These are phyloP conservation scores for Trichopria drosophilae DNA, from an alignment of 2,888 invertebrate species.

Conservation along the genomic window DNA sequence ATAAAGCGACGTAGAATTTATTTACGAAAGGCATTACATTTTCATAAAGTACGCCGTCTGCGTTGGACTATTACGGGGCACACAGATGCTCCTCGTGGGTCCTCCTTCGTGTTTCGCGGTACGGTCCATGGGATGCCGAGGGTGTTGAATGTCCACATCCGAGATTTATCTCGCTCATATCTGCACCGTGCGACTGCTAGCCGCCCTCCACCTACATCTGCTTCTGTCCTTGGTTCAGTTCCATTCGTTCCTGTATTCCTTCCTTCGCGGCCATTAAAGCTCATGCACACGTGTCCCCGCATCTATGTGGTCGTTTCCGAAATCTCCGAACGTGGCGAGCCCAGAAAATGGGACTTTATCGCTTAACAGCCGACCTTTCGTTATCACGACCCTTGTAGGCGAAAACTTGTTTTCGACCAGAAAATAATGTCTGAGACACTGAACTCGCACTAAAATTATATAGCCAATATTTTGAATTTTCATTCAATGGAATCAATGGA, in stretches of 20 bases:
- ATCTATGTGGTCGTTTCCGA: too few relatives aligned
- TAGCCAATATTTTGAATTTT: too few relatives aligned
- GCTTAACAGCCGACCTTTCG: too few relatives aligned
- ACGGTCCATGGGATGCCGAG: constrained; percentile 38
- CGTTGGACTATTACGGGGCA: constrained; percentile 39
- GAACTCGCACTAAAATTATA: too few relatives aligned
- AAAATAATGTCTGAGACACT: too few relatives aligned
- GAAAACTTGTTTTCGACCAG: too few relatives aligned
- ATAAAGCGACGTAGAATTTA: constrained; percentile 26
- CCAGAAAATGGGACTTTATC: too few relatives aligned
- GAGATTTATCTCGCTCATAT: constrained; percentile 55
- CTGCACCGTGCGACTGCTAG: constrained; percentile 36
- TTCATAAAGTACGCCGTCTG: constrained; percentile 30
- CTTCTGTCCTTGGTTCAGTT: constrained; percentile 41
- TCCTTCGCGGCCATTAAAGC: constrained; percentile 23
- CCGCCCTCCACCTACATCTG: constrained; percentile 22
- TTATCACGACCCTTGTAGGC: too few relatives aligned
- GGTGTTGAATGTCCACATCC: constrained; percentile 47
- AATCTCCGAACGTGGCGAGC: too few relatives aligned
- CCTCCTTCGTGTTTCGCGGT: constrained; percentile 30
- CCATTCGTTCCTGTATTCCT: constrained; percentile 31
- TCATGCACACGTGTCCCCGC: too few relatives aligned
- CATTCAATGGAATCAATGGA: too few relatives aligned
- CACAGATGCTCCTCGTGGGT: constrained; percentile 39
- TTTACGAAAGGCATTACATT: constrained; percentile 31